Evolutionary conservation across 2,113 vertebrate genomes (phyloP).

Genomic region (Xiphophorus couchianus): DNA sequence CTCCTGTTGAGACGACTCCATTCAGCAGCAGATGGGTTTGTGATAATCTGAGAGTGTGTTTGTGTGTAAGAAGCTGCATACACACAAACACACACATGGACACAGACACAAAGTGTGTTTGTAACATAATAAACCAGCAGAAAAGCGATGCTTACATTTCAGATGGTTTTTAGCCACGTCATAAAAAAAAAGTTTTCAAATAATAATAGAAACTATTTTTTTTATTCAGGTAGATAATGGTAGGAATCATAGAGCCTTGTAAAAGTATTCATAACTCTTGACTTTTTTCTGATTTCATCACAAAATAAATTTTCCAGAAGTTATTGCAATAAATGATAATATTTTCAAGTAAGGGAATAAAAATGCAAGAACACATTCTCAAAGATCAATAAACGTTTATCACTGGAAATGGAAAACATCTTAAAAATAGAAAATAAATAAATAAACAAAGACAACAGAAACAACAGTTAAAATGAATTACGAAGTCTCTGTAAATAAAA

Average conservation of each 20-base stretch:
- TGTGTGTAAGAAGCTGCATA: not conserved
- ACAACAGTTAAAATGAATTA: too few species aligned
- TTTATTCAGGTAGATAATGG: conserved; percentile 44
- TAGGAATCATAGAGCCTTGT: conserved; percentile 10
- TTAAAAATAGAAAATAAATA: too few species aligned
- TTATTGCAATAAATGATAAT: too few species aligned
- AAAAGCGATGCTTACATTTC: conserved; percentile 14
- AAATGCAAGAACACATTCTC: too few species aligned
- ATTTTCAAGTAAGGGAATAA: too few species aligned
- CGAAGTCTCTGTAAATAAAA: too few species aligned
- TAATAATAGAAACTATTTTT: conserved; percentile 44
- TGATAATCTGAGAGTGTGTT: conserved; percentile 14
- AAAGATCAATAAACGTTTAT: too few species aligned
- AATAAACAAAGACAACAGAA: too few species aligned
- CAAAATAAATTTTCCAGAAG: too few species aligned
- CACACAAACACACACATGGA: conserved; percentile 24
- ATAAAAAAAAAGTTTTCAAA: conserved; percentile 15
- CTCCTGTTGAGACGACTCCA: conserved; percentile 15
- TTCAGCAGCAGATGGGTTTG: conserved; percentile 14
- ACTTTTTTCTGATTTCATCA: not conserved
- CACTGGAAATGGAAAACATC: too few species aligned
- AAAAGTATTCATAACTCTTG: not conserved
- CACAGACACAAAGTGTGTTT: conserved; percentile 16
- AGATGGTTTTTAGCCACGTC: conserved; percentile 30
- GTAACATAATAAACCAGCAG: conserved; percentile 50